Evolutionary conservation across 2,888 invertebrate genomes (phyloP).

Genomic region (Conchocele bisecta): DNA sequence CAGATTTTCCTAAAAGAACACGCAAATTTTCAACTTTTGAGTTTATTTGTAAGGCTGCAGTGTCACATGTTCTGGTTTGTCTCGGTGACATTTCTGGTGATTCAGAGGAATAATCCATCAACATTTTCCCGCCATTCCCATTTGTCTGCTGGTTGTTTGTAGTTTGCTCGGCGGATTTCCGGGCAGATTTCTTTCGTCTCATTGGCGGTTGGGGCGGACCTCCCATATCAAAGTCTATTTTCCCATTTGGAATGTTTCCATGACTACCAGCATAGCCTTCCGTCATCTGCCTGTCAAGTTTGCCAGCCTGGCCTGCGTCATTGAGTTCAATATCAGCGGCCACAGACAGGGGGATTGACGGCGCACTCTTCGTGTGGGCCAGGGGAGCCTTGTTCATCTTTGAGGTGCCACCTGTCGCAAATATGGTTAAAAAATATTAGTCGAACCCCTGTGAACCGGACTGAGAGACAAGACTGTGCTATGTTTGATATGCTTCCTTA

Average conservation of each 20-base stretch:
- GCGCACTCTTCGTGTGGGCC: conserved; percentile 50
- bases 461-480: no score
- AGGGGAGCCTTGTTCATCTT: conserved; percentile 31
- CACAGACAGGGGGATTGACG: conserved; percentile 43
- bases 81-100: conserved; percentile 53
- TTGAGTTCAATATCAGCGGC: conserved; percentile 36
- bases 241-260: background rate
- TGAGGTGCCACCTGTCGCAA: no score
- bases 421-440: no score
- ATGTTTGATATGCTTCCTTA: no score
- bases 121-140: conserved; percentile 35
- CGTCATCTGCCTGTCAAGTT: conserved; percentile 43
- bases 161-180: conserved; percentile 13
- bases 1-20: no score
- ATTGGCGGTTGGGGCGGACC: conserved; percentile 48
- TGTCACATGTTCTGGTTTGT: background rate
- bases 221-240: background rate
- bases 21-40: background rate
- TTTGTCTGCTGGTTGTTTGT: no score
- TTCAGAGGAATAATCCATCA: conserved; percentile 56
- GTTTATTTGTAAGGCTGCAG: no score
- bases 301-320: conserved; percentile 33
- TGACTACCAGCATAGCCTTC: conserved; percentile 19
- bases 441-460: no score
- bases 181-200: conserved; percentile 48